These are phyloP conservation scores for Nansenia antarctica DNA, from an alignment of 2,113 vertebrate species.

Conservation along the genomic window DNA sequence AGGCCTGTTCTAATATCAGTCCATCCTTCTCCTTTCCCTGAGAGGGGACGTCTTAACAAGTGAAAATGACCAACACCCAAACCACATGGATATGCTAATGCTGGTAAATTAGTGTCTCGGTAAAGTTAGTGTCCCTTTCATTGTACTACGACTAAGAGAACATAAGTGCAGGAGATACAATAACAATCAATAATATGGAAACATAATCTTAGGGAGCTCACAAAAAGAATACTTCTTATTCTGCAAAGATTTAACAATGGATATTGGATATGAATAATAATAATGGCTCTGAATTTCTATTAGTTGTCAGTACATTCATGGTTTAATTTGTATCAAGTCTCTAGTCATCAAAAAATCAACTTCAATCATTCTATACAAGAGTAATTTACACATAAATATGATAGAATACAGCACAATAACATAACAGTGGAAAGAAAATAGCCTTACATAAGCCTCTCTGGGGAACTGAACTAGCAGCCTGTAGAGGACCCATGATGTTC, in stretches of 20 bases:
- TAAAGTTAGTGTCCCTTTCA: constrained; percentile 29
- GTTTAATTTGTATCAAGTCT: constrained; percentile 4
- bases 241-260: not conserved
- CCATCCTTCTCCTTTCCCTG: constrained; percentile 30
- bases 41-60: constrained; percentile 23
- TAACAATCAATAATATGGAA: constrained; percentile 19
- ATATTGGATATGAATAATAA: constrained; percentile 10
- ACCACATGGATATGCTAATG: constrained; percentile 7
- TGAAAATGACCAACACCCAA: constrained; percentile 1
- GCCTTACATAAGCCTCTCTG: constrained; percentile 27
- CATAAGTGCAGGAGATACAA: constrained; percentile 36
- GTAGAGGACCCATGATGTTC: constrained; percentile 37
- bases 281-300: constrained; percentile 9
- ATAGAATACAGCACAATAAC: constrained; percentile 54
- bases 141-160: constrained; percentile 38
- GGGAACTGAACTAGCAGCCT: constrained; percentile 24
- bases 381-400: constrained; percentile 61
- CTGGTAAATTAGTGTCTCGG: constrained; percentile 36
- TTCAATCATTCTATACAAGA: constrained; percentile 65
- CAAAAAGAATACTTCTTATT: constrained; percentile 14
- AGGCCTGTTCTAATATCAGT: not conserved
- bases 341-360: constrained; percentile 46
- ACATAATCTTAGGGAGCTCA: not conserved
- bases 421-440: constrained; percentile 23
- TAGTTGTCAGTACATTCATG: constrained; percentile 61